These are phyloP conservation scores for Sclerodermus sp. DNA, from an alignment of 2,888 invertebrate species.

Conservation along the genomic window DNA sequence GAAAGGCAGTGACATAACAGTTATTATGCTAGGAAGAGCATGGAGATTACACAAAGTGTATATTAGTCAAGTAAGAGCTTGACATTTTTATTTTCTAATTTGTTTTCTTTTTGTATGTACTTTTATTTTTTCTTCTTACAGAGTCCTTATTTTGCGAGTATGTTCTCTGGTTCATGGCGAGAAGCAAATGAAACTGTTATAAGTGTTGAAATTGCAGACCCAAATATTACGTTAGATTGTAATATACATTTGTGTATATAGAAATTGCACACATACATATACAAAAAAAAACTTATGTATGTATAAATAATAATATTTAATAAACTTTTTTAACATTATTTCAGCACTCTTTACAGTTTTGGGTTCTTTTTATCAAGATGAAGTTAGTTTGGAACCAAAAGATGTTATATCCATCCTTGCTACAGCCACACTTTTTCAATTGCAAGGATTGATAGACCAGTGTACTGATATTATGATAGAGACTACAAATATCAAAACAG, in stretches of 20 bases:
- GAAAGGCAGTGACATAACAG: conserved; percentile 73
- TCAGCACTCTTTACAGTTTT: conserved; percentile 70
- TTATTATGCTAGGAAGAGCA: conserved; percentile 70
- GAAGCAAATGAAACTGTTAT: conserved; percentile 70
- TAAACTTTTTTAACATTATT: conserved; percentile 31
- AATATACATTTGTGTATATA: conserved; percentile 36
- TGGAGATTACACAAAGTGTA: conserved; percentile 80
- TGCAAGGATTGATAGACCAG: conserved; percentile 74
- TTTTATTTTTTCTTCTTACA: conserved; percentile 40
- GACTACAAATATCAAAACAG: conserved; percentile 72
- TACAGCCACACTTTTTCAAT: conserved; percentile 73
- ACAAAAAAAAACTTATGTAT: too few species aligned
- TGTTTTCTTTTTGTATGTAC: neutral
- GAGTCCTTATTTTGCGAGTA: conserved; percentile 78
- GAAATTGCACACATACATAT: too few species aligned
- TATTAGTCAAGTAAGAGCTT: conserved; percentile 64
- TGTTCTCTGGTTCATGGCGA: conserved; percentile 80
- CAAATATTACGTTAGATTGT: conserved; percentile 71
- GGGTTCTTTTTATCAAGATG: conserved; percentile 76
- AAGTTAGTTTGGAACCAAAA: conserved; percentile 69
- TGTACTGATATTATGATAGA: conserved; percentile 75
- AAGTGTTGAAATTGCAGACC: conserved; percentile 71
- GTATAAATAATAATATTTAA: neutral
- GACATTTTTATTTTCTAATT: neutral
- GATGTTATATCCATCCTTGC: conserved; percentile 71